A percentile compares a stretch with the other conserved stretches of the same genome.
These are phyloP conservation scores for Spisula solida DNA, from an alignment of 2,888 invertebrate genomes.

Conservation along the genomic window DNA sequence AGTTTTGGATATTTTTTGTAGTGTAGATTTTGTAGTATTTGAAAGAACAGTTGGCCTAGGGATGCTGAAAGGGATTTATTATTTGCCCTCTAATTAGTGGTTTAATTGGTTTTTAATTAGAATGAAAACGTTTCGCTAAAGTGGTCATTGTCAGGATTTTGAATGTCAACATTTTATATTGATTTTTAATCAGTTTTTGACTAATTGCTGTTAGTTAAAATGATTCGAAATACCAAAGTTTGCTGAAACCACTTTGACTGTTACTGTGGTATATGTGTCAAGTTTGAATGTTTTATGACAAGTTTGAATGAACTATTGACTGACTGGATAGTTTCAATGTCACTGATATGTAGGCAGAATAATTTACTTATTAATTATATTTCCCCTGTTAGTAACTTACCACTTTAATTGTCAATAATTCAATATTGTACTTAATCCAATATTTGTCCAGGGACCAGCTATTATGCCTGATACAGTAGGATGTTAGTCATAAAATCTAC, in stretches of 20 bases:
- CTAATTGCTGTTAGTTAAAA: not conserved
- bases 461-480: conserved; percentile 31
- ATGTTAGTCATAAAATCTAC: conserved; percentile 39
- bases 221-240: not conserved
- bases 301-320: not conserved
- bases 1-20: too few species aligned
- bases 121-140: too few species aligned
- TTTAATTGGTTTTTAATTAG: too few species aligned
- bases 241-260: not conserved
- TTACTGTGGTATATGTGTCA: not conserved
- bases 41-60: not conserved
- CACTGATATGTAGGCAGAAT: not conserved
- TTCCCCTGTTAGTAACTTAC: conserved; percentile 19
- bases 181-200: not conserved
- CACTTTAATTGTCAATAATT: conserved; percentile 17
- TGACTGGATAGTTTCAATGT: conserved; percentile 11
- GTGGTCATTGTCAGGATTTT: not conserved
- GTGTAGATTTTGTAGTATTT: too few species aligned
- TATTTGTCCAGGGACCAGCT: conserved; percentile 31
- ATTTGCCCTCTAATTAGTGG: too few species aligned
- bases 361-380: conserved; percentile 28
- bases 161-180: not conserved
- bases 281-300: not conserved
- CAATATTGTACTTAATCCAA: conserved; percentile 37
- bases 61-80: too few species aligned